Percentiles rank a stretch among this genome's conserved stretches.
phyloP scores from a whole-genome alignment of 2,888 invertebrate species.

The Oegoconia quadripuncta region DNA sequence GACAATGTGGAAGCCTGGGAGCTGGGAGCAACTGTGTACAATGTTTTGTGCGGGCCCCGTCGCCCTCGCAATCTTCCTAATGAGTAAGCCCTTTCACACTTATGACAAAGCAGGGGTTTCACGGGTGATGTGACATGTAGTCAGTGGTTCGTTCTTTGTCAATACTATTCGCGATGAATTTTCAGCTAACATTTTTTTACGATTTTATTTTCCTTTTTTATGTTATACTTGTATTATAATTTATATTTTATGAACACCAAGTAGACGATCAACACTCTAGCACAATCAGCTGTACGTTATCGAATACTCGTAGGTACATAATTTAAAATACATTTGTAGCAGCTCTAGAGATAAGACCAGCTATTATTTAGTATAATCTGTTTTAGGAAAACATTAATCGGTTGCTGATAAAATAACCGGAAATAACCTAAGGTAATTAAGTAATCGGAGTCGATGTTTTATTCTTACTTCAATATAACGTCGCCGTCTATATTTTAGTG shows the following conservation, averaged over 20 bases:
- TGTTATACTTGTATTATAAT: too few species aligned
- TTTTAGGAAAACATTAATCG: constrained; percentile 9
- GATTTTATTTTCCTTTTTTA: too few species aligned
- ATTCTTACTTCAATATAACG: too few species aligned
- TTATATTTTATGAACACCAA: too few species aligned
- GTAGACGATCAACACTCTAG: too few species aligned
- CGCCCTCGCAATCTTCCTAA: constrained; percentile 78
- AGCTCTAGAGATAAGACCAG: not conserved
- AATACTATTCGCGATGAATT: constrained; percentile 47
- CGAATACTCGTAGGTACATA: not conserved
- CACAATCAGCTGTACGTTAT: too few species aligned
- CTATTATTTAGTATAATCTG: constrained; percentile 7
- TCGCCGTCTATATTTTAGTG: too few species aligned
- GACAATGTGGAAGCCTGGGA: constrained; percentile 57
- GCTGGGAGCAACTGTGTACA: constrained; percentile 51
- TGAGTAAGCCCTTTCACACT: constrained; percentile 78
- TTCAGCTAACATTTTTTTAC: too few species aligned
- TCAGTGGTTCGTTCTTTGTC: constrained; percentile 59
- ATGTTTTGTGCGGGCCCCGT: constrained; percentile 53
- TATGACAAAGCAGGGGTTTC: constrained; percentile 70
- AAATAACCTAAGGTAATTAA: constrained; percentile 20
- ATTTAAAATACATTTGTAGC: not conserved
- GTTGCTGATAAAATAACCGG: constrained; percentile 23
- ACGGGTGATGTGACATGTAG: constrained; percentile 71
- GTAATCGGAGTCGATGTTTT: too few species aligned